Evolutionary conservation across 2,888 invertebrate species (phyloP), one percentile per base, ranked within the genome.

Genomic region (Coleophora deauratella): DNA sequence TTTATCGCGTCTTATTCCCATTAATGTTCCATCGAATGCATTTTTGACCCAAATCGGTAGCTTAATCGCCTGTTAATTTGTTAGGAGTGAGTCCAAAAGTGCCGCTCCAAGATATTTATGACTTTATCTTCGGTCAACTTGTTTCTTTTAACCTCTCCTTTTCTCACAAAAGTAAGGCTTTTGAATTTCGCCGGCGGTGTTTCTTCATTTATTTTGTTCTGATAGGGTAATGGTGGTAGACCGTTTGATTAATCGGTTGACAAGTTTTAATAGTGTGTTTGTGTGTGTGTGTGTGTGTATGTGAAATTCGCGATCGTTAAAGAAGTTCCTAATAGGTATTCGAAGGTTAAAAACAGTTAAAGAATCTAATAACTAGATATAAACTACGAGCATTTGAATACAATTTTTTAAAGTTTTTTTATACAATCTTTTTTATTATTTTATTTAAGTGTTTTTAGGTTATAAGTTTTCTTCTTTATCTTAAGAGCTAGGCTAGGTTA

Each of bases 31-130:
- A 64, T 58, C 62, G 59, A 63, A 59, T 57, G 63, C 62, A 66
- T 67, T 72, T 67, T 63, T 66, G 66, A 70, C 66, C 69, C 62
- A 62, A 78, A 81, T 81, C 84, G 64, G 85, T 82, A 85, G 85
- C 84, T 72, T 80, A 82, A 84, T 84, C 76, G 74, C 45, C 71
- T 64, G 80, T 84, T 84, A 84, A 85, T 84, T 85, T 85, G 85
- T 85, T 81, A 79, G 63, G 74, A 64, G 60, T 59, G 66, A 67
- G 64, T 63, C 66, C 62, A 75, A 80, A 78, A 74, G 79, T 59
- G 72, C 84, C 84, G 82, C 79, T 62, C 54, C 49, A 45, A 47
- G 59, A 56, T 71, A 84, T 85, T 85, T 84, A 85, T 84, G 61
- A 72, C 84, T 85, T 81, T 69, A 84, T 84, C 66, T 70, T 21